Conservation (phyloP, 2,113 vertebrate genomes). For the Cyphomyrus plagiostoma region DNA sequence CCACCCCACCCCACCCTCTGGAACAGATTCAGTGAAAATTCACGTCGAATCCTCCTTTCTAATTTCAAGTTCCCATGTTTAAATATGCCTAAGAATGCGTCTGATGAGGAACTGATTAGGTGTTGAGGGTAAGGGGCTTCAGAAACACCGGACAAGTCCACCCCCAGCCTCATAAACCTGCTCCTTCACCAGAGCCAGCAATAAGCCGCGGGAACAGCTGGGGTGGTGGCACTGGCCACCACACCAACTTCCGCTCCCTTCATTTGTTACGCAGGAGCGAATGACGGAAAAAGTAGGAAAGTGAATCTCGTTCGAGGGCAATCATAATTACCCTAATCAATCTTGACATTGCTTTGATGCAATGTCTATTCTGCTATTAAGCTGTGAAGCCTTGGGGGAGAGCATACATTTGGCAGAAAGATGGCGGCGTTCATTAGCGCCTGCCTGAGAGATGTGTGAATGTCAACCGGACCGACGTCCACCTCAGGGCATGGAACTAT, state of each 20-base stretch:
- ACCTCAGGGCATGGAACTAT: background rate
- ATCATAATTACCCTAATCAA: slow-evolving; percentile 33
- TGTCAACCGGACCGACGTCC: background rate
- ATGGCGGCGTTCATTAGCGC: background rate
- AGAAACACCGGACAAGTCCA: background rate
- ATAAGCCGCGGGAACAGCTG: background rate
- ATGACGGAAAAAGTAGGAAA: background rate
- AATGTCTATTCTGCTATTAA: slow-evolving; percentile 1
- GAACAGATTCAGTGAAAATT: background rate
- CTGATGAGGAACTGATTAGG: background rate
- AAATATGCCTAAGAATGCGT: background rate
- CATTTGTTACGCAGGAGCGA: background rate
- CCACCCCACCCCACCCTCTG: background rate
- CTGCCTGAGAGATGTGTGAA: background rate
- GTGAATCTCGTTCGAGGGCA: background rate
- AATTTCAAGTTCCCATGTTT: background rate
- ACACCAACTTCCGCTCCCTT: background rate
- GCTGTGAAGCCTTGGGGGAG: background rate
- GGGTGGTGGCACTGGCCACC: background rate
- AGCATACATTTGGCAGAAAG: background rate
- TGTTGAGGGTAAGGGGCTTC: background rate
- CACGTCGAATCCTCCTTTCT: background rate
- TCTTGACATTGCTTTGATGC: slow-evolving; percentile 37
- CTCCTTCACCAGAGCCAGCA: background rate
- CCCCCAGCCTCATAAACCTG: background rate